These are phyloP conservation scores for Pogonophryne albipinna DNA, from an alignment of 2,797 vertebrate species.

Conservation along the genomic window DNA sequence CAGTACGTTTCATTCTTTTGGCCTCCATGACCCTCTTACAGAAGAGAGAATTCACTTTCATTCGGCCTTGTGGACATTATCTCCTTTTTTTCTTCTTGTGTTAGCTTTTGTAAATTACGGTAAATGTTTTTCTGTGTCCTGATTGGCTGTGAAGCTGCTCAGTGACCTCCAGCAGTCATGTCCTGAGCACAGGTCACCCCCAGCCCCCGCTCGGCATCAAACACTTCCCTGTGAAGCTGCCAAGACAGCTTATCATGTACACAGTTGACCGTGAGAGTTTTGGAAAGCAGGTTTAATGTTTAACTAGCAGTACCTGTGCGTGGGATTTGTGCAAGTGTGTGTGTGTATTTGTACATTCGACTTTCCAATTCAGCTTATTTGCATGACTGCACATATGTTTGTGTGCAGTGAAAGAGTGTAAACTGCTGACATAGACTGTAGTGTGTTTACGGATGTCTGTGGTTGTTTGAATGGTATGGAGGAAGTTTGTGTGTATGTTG, in stretches of 20 bases:
- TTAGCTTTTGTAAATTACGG: slow-evolving; percentile 45
- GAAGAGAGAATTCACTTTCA: slow-evolving; percentile 46
- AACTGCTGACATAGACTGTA: neutral
- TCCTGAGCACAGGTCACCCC: slow-evolving; percentile 42
- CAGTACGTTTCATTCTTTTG: slow-evolving; percentile 8
- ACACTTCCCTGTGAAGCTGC: slow-evolving; percentile 63
- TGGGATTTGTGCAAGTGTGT: slow-evolving; percentile 2
- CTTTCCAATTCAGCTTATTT: slow-evolving; percentile 26
- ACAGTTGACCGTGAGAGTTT: slow-evolving; percentile 69
- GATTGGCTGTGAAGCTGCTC: slow-evolving; percentile 50
- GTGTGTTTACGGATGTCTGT: slow-evolving; percentile 12
- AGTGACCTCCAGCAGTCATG: slow-evolving; percentile 51
- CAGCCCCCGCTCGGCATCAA: slow-evolving; percentile 28
- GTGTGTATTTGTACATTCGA: neutral
- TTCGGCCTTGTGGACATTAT: slow-evolving; percentile 38
- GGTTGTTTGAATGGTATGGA: slow-evolving; percentile 21
- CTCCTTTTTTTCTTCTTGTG: slow-evolving; percentile 29
- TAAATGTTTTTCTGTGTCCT: slow-evolving; percentile 24
- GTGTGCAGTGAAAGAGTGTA: slow-evolving; percentile 14
- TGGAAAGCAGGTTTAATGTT: slow-evolving; percentile 71
- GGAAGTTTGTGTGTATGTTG: slow-evolving; percentile 34
- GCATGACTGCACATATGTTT: slow-evolving; percentile 13
- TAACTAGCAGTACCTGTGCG: slow-evolving; percentile 46
- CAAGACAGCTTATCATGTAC: slow-evolving; percentile 65
- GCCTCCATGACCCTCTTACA: slow-evolving; percentile 5